Percentiles rank a stretch among this genome's conserved stretches.
These are phyloP conservation scores for Lithobates pipiens DNA, from an alignment of 2,797 vertebrate genomes.

Conservation along the genomic window DNA sequence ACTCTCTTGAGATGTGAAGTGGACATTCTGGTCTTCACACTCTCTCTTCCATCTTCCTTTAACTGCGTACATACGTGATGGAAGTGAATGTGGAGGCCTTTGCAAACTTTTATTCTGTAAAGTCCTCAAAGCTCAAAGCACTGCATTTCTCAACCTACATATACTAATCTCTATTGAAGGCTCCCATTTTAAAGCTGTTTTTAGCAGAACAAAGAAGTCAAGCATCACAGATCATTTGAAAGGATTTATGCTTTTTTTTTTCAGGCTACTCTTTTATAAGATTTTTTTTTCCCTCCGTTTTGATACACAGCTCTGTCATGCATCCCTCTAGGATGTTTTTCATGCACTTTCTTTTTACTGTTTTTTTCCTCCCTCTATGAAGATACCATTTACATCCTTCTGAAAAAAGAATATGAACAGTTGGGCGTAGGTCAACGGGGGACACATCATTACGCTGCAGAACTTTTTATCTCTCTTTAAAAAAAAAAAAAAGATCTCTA, in stretches of 20 bases:
- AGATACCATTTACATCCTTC: conserved; percentile 40
- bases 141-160: conserved; percentile 24
- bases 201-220: conserved; percentile 54
- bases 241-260: conserved; percentile 42
- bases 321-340: conserved; percentile 52
- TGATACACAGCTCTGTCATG: conserved; percentile 30
- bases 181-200: conserved; percentile 42
- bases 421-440: conserved; percentile 14
- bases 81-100: conserved; percentile 27
- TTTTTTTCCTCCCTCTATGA: conserved; percentile 13
- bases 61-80: background rate
- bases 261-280: conserved; percentile 23
- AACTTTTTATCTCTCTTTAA: conserved; percentile 5
- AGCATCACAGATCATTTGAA: conserved; percentile 53
- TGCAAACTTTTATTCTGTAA: conserved; percentile 38
- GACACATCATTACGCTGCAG: conserved; percentile 15
- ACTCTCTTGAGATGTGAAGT: background rate
- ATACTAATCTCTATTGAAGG: conserved; percentile 53
- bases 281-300: conserved; percentile 18
- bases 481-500: background rate
- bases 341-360: conserved; percentile 33
- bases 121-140: conserved; percentile 28
- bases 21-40: background rate
- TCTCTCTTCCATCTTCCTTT: conserved; percentile 15
- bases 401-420: conserved; percentile 9